Evolutionary conservation across 2,113 vertebrate genomes (phyloP), one percentile per base, ranked within the genome.

Genomic region (Ptilorrhoa leucosticta): DNA sequence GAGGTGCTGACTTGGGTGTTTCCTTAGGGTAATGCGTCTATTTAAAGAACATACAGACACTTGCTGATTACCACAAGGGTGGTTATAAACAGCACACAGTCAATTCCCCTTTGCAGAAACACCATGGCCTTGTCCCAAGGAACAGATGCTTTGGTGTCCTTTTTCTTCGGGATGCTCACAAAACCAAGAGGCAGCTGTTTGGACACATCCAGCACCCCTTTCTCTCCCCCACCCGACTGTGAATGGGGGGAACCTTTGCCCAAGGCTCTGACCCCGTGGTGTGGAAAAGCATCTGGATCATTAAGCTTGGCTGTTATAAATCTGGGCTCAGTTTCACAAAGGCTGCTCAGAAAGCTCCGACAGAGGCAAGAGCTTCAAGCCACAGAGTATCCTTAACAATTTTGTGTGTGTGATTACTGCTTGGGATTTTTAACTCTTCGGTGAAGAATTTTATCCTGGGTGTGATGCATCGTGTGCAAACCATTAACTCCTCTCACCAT

Each of bases 1-100:
- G 94, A 94, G 94, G 93, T 95, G 95, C 95, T 96, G 95, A 96
- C 85, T 96, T 88, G 88, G 71, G 75, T 95, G 53, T 96, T 96
- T 96, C 85, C 82, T 95, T 63, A 83, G 78, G 82, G 84, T 87
- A 87, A 90, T 28, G 30, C 47, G 35, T 90, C 96, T 97, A 90
- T 96, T 97, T 95, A 88, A 93, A 93, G 95, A 86, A 83, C 37
- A 13, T 15, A 80, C 54, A 63, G 90, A 81, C 94, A 81, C 94
- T 92, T 64, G 88, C 96, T 66, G 91, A 58, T 93, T 51, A 58
- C 88, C 51, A 70, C 90, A 81, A 31, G 78, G 31, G 31, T 83
- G 82, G 77, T 65, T 96, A 86, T 47, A 90, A 93, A 93, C 78
- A 86, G 90, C 82, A 58, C 45, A 15, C 82, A 75, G 71, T 13